Conservation (phyloP, 2,113 vertebrate species). For the Thalassoma bifasciatum region DNA sequence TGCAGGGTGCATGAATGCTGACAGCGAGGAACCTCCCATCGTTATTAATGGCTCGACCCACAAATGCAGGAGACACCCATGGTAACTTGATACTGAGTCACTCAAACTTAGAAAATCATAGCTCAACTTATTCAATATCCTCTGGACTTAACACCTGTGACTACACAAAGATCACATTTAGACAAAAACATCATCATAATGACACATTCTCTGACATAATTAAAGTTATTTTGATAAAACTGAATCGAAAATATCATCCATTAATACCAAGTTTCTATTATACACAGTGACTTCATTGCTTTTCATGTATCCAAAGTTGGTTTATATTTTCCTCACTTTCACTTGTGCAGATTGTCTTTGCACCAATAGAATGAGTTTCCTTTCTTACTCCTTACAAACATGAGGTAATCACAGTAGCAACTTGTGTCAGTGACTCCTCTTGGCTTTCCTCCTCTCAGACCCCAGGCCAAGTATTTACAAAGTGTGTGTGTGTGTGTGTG, state of each 20-base stretch:
- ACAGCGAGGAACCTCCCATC: conserved; percentile 65
- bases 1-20: conserved; percentile 62
- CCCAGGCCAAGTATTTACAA: conserved; percentile 70
- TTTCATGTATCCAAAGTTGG: not conserved
- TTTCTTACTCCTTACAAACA: conserved; percentile 60
- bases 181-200: not conserved
- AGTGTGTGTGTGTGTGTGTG: conserved; percentile 59
- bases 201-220: not conserved
- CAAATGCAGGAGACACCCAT: conserved; percentile 62
- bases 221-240: not conserved
- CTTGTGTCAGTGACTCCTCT: conserved; percentile 67
- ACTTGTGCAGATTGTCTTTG: conserved; percentile 63
- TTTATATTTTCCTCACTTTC: conserved; percentile 15
- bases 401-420: conserved; percentile 72
- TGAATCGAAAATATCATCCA: not conserved
- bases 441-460: conserved; percentile 57
- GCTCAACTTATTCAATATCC: conserved; percentile 17
- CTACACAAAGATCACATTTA: not conserved
- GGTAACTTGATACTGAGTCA: conserved; percentile 59
- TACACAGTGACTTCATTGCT: not conserved
- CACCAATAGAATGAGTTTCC: conserved; percentile 64
- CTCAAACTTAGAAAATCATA: conserved; percentile 46
- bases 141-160: not conserved
- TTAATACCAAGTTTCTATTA: not conserved
- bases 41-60: conserved; percentile 69